Conservation (phyloP, 1,140 invertebrate genomes). For the Diabrotica virgifera region DNA sequence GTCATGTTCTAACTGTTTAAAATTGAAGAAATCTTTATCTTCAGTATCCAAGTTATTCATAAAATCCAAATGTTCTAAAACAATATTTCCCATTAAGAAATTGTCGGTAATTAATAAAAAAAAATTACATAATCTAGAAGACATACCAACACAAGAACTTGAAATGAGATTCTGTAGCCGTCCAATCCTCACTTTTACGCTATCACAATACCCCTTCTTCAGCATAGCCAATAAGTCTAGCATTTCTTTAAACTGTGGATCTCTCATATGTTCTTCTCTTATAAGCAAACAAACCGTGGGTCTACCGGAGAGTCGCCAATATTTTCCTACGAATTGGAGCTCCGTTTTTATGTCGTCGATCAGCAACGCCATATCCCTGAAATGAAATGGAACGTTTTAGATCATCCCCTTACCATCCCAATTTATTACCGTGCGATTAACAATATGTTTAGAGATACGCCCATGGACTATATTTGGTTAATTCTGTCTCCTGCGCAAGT, state of each 20-base stretch:
- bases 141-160: conserved; percentile 84
- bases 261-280: conserved; percentile 94
- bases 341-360: conserved; percentile 99
- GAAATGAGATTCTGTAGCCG: conserved; percentile 93
- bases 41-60: conserved; percentile 75
- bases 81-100: neutral
- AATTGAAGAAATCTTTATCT: conserved; percentile 71
- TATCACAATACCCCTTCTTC: conserved; percentile 94
- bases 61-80: conserved; percentile 92
- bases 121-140: neutral
- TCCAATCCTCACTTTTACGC: conserved; percentile 91
- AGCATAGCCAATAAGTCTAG: conserved; percentile 94
- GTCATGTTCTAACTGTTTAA: conserved; percentile 86
- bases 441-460: no score
- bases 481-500: no score
- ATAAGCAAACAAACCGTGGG: conserved; percentile 96
- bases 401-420: no score
- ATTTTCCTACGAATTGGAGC: conserved; percentile 83
- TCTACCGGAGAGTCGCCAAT: conserved; percentile 95
- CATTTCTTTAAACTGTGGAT: conserved; percentile 96
- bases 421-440: no score
- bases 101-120: neutral
- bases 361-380: conserved; percentile 85
- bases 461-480: no score
- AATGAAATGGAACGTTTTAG: neutral